These are phyloP conservation scores for Clanis bilineata DNA, from an alignment of 2,888 invertebrate genomes.

Conservation along the genomic window DNA sequence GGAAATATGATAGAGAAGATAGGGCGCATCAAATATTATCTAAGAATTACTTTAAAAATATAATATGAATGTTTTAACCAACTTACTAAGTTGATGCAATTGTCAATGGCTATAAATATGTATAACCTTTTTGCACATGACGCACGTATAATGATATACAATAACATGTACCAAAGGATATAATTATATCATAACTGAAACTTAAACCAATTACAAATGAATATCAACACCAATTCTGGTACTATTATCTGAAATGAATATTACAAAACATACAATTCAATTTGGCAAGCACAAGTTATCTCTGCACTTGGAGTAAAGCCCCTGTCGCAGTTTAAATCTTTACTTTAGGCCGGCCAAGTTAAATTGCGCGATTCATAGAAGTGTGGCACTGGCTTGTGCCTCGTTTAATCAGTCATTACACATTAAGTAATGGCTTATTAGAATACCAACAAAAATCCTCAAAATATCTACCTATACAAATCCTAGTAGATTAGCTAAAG, in stretches of 20 bases:
- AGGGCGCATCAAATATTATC: neutral
- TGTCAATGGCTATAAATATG: too few species aligned
- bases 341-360: neutral
- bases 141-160: neutral
- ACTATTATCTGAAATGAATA: neutral
- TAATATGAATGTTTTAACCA: neutral
- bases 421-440: neutral
- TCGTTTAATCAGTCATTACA: neutral
- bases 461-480: slow-evolving; percentile 30
- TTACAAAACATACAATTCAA: neutral
- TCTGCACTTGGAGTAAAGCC: neutral
- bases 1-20: neutral
- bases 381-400: neutral
- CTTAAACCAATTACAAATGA: neutral
- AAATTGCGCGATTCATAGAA: neutral
- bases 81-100: too few species aligned
- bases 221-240: neutral
- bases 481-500: slow-evolving; percentile 31
- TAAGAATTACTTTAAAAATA: neutral
- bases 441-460: slow-evolving; percentile 21
- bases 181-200: neutral
- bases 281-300: neutral
- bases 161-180: too few species aligned
- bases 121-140: too few species aligned
- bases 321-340: neutral